Evolutionary conservation across 2,888 invertebrate species (phyloP).

Genomic region (Gortyna flavago): DNA sequence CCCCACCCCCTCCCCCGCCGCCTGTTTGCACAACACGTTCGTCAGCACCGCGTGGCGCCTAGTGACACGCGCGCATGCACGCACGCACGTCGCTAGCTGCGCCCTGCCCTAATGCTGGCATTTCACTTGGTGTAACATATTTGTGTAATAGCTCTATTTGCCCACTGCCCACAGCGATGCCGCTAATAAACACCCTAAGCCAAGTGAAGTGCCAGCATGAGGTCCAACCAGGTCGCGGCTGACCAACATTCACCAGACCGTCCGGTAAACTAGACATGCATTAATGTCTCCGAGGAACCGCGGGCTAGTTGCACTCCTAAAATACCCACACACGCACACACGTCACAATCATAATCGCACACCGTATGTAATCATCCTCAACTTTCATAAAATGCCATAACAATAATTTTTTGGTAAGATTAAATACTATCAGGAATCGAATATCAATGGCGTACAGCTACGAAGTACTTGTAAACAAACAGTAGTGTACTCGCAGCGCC

Average conservation of each 20-base stretch:
- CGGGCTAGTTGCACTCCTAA: neutral
- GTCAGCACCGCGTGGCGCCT: neutral
- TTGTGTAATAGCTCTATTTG: neutral
- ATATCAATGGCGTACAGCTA: constrained; percentile 14
- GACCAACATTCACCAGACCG: neutral
- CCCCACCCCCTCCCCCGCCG: constrained; percentile 65
- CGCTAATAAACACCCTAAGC: neutral
- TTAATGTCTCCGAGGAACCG: neutral
- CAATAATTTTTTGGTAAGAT: too few relatives aligned
- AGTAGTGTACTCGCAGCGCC: neutral
- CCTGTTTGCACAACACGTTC: constrained; percentile 30
- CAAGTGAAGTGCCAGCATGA: neutral
- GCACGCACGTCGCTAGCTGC: neutral
- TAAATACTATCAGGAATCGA: constrained; percentile 6
- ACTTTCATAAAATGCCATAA: neutral
- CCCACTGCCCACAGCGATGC: neutral
- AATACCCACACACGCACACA: neutral
- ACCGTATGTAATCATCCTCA: neutral
- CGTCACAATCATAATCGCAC: neutral
- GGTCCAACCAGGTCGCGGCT: neutral
- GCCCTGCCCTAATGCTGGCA: neutral
- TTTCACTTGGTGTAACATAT: constrained; percentile 10
- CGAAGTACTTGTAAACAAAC: neutral
- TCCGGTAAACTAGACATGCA: neutral
- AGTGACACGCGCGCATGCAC: neutral